phyloP scores from a whole-genome alignment of 2,888 invertebrate genomes.

The Heterodera filipjevi region DNA sequence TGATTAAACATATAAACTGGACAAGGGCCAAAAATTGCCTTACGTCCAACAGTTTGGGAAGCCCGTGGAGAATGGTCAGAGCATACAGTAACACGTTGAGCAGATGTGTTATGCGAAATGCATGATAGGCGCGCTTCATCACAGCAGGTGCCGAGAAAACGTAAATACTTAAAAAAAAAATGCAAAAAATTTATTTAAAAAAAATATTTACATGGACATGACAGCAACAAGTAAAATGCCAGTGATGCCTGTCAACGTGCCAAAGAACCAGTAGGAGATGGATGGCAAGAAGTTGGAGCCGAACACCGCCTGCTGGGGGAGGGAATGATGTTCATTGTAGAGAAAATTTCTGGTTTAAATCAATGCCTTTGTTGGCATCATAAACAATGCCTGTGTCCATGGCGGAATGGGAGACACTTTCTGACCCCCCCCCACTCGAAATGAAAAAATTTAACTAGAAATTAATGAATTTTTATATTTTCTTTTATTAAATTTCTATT shows the following conservation, averaged over 20 bases:
- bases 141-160: conserved; percentile 93
- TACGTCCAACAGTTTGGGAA: conserved; percentile 86
- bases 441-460: too few relatives aligned
- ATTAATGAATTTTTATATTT: too few relatives aligned
- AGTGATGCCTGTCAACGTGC: conserved; percentile 82
- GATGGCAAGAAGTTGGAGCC: conserved; percentile 87
- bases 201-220: conserved; percentile 87
- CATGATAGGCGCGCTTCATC: conserved; percentile 83
- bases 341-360: too few relatives aligned
- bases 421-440: too few relatives aligned
- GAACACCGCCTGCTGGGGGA: conserved; percentile 75
- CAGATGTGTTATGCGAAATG: conserved; percentile 91
- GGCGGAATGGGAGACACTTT: too few relatives aligned
- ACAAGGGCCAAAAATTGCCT: too few relatives aligned
- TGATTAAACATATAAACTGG: too few relatives aligned
- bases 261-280: conserved; percentile 91
- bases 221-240: conserved; percentile 85
- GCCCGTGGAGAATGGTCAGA: conserved; percentile 83
- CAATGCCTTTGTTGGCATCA: too few relatives aligned
- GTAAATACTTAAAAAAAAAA: conserved; percentile 72
- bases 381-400: too few relatives aligned
- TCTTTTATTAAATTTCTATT: too few relatives aligned
- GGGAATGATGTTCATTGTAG: background rate
- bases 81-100: conserved; percentile 84
- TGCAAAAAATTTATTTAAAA: conserved; percentile 3